Base-by-base conservation (phyloP, 2,113 vertebrate species). In the Callocephalon fimbriatum region DNA sequence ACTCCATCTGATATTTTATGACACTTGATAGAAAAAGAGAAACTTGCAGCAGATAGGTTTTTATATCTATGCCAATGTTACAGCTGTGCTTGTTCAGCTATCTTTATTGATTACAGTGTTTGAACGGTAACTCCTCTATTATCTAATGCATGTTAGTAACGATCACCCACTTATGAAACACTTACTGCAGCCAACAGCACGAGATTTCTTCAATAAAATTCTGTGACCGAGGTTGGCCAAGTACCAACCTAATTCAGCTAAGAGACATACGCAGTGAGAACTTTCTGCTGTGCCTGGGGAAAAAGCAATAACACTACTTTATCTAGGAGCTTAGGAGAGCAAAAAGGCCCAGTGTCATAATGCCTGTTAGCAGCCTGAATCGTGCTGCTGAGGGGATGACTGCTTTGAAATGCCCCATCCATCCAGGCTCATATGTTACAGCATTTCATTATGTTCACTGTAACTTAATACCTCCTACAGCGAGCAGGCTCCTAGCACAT, bases 401-500 rank as follows among this genome's bases (percentile, higher is more conserved):
- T 44, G 53, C 82, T 54, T 94, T 61, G 53, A 92, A 95, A 68
- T 56, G 75, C 37, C 51, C 79, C 18, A 37, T 92, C 71, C 15
- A 2, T 56, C 58, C 78, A 61, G 71, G 75, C 62, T 92, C 35
- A 35, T 38, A 51, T 0, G 2, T 90, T 70, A 84, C 1, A 89
- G 56, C 89, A 91, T 93, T 93, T 95, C 72, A 86, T 94, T 88
- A 73, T 40, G 32, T n/a, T 94, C 75, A 9, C 47, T 68, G 62
- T 81, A 93, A 75, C 44, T 95, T 86, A 94, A 92, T 86, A 56
- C 16, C 53, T 75, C 53, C 62, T 37, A 35, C 37, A 61, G 90
- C 7, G 5, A 76, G 63, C 31, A 59, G 76, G 63, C 9, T 93
- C 44, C 78, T 63, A 82, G 71, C 56, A 86, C 32, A 26, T 14